Conservation (phyloP, 2,888 invertebrate species). For the Xanthia icteritia region DNA sequence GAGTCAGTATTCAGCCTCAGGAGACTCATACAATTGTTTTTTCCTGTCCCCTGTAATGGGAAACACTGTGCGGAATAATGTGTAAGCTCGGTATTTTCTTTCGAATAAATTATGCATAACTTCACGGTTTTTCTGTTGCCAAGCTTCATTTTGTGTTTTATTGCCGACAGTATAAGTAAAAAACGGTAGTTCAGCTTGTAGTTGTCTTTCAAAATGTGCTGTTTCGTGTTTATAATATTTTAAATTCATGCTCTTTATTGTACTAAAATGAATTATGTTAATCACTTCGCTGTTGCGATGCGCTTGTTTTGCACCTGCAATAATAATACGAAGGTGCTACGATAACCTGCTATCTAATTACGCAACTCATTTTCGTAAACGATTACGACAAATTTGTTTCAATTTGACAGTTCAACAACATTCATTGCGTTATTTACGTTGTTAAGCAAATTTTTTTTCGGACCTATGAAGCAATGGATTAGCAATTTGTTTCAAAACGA, state of each 20-base stretch:
- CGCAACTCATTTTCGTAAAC: too few relatives aligned
- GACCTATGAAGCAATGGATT: too few relatives aligned
- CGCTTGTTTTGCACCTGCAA: not conserved
- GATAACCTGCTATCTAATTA: not conserved
- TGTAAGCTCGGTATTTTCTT: conserved; percentile 38
- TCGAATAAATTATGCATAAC: conserved; percentile 50
- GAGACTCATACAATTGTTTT: conserved; percentile 32
- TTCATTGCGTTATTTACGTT: too few relatives aligned
- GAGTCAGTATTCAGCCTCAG: not conserved
- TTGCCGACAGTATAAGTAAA: conserved; percentile 14
- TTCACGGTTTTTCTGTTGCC: conserved; percentile 13
- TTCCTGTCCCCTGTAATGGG: conserved; percentile 16
- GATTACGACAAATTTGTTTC: too few relatives aligned
- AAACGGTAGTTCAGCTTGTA: not conserved
- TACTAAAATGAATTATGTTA: not conserved
- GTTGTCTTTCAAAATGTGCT: conserved; percentile 1
- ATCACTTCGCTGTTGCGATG: too few relatives aligned
- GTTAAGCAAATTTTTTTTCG: too few relatives aligned
- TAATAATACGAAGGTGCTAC: not conserved
- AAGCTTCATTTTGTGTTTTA: conserved; percentile 33
- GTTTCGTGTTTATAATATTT: not conserved
- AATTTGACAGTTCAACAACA: too few relatives aligned
- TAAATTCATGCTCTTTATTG: not conserved
- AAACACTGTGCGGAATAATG: conserved; percentile 24
- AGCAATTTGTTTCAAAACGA: too few relatives aligned